A percentile compares a stretch with the other conserved stretches of the same genome.
phyloP scores from a whole-genome alignment of 2,113 vertebrate genomes.

The Indri indri region DNA sequence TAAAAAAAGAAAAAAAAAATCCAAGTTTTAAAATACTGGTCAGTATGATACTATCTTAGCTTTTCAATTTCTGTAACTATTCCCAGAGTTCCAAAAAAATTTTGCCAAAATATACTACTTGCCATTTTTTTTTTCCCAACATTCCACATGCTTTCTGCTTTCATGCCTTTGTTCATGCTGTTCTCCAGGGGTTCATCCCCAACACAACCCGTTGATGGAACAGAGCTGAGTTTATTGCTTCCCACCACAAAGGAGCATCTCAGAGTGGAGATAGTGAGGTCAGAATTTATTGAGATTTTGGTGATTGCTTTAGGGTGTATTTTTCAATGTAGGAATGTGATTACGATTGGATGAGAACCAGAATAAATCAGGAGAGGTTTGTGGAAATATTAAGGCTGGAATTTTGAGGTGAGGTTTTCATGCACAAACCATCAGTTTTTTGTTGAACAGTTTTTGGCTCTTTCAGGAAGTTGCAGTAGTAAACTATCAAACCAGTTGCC shows the following conservation, averaged over 20 bases:
- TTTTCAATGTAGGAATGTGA: neutral
- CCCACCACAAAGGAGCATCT: neutral
- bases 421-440: neutral
- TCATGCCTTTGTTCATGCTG: neutral
- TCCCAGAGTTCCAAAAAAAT: neutral
- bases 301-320: neutral
- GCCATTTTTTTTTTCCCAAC: neutral
- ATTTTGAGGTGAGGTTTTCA: neutral
- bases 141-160: neutral
- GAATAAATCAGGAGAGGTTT: neutral
- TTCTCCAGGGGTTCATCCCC: neutral
- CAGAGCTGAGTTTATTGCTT: neutral
- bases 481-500: neutral
- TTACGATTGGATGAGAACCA: neutral
- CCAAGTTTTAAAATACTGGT: neutral
- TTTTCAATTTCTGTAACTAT: neutral
- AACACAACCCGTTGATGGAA: neutral
- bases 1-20: neutral
- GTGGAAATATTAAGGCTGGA: rapidly evolving
- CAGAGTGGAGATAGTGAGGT: neutral
- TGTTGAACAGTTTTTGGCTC: neutral
- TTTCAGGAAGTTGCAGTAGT: neutral
- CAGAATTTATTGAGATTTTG: neutral
- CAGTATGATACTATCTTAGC: neutral
- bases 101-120: neutral